phyloP scores from a whole-genome alignment of 2,888 invertebrate species.

The Acleris laterana region DNA sequence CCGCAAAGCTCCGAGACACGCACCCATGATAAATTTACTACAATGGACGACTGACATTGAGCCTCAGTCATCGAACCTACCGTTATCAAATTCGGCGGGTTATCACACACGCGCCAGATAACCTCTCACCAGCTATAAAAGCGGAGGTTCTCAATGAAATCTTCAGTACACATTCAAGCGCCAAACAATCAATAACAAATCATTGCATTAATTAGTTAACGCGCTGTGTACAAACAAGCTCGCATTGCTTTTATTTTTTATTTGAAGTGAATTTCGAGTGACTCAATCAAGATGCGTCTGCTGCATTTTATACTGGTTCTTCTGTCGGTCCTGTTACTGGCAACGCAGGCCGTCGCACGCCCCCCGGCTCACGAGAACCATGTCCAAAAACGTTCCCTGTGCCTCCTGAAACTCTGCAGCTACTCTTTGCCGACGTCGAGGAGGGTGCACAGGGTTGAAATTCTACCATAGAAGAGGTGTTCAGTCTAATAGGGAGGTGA shows the following conservation, averaged over 20 bases:
- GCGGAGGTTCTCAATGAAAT: slow-evolving; percentile 52
- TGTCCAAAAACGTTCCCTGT: slow-evolving; percentile 59
- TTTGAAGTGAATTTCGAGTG: neutral
- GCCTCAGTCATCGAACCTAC: slow-evolving; percentile 77
- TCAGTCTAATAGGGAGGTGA: neutral
- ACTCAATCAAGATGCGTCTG: slow-evolving; percentile 63
- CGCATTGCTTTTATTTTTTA: neutral
- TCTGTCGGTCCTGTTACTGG: slow-evolving; percentile 52
- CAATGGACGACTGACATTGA: slow-evolving; percentile 73
- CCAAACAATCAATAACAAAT: slow-evolving; percentile 51
- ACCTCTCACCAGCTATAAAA: slow-evolving; percentile 69
- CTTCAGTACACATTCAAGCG: slow-evolving; percentile 66
- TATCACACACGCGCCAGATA: slow-evolving; percentile 80
- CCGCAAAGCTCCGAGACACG: neutral
- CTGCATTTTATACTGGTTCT: slow-evolving; percentile 55
- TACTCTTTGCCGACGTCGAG: slow-evolving; percentile 50
- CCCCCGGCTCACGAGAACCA: slow-evolving; percentile 50
- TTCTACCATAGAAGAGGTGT: neutral
- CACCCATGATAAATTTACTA: slow-evolving; percentile 75
- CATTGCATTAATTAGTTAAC: neutral
- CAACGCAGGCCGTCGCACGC: slow-evolving; percentile 50
- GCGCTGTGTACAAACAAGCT: slow-evolving; percentile 9
- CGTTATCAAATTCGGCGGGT: slow-evolving; percentile 67
- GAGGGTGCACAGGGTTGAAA: slow-evolving; percentile 42
- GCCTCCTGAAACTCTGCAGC: slow-evolving; percentile 69